Percentiles rank a stretch among this genome's conserved stretches.
These are phyloP conservation scores for Pygocentrus nattereri DNA, from an alignment of 2,797 vertebrate species.

Conservation along the genomic window DNA sequence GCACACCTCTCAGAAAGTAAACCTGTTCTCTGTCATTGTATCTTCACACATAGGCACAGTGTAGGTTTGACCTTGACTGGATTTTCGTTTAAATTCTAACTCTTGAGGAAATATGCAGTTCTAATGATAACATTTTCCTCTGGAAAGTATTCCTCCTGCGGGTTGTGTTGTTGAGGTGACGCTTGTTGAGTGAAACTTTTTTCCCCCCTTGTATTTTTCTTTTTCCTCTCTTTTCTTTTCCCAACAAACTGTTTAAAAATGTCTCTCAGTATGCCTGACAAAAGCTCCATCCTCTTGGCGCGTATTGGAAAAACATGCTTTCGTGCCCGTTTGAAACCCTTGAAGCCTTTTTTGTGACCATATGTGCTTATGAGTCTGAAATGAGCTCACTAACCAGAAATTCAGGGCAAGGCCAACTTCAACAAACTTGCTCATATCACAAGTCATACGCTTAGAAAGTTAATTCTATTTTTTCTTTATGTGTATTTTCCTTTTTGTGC, in stretches of 20 bases:
- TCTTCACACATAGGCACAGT: background rate
- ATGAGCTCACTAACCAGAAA: slow-evolving; percentile 70
- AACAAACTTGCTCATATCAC: slow-evolving; percentile 74
- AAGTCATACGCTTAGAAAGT: slow-evolving; percentile 61
- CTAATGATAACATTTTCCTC: slow-evolving; percentile 2
- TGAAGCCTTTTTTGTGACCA: slow-evolving; percentile 61
- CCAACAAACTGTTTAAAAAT: slow-evolving; percentile 69
- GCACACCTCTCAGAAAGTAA: background rate
- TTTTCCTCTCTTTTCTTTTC: background rate
- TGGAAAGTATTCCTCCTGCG: slow-evolving; percentile 2
- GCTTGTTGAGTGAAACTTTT: background rate
- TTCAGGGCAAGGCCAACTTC: slow-evolving; percentile 55
- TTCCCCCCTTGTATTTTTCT: background rate
- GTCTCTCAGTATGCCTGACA: slow-evolving; percentile 69
- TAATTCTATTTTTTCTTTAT: slow-evolving; percentile 55
- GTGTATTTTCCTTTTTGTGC: slow-evolving; percentile 69
- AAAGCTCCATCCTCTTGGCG: slow-evolving; percentile 57
- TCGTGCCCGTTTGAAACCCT: slow-evolving; percentile 52
- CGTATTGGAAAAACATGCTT: slow-evolving; percentile 76
- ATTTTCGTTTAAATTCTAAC: background rate
- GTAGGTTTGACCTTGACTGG: background rate
- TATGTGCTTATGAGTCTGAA: slow-evolving; percentile 68
- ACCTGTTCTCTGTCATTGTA: background rate
- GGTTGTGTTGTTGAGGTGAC: slow-evolving; percentile 4
- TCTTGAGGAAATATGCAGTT: background rate